Conservation (phyloP, 2,113 vertebrate species). For the Carettochelys insculpta region DNA sequence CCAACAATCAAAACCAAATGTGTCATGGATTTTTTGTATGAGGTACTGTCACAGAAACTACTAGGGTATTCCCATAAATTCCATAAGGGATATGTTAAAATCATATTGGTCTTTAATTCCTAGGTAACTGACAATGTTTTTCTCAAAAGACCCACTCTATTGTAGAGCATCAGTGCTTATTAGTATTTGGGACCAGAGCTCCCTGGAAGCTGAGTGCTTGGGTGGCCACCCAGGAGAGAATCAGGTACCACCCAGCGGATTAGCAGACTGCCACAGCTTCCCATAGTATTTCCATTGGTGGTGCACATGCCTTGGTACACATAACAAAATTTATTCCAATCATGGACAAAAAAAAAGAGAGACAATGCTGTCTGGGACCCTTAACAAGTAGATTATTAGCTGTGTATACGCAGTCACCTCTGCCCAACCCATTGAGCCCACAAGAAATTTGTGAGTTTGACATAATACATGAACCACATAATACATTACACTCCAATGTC, state of each 20-base stretch:
- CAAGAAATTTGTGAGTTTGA: background rate
- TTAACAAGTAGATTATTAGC: background rate
- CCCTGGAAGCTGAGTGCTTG: too few relatives aligned
- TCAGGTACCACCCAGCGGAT: too few relatives aligned
- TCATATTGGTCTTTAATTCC: background rate
- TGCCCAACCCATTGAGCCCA: slow-evolving; percentile 1
- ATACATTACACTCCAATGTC: background rate
- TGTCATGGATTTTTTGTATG: slow-evolving; percentile 1
- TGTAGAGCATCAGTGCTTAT: background rate
- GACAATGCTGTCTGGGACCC: too few relatives aligned
- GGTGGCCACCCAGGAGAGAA: too few relatives aligned
- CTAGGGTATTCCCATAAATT: slow-evolving; percentile 3
- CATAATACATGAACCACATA: slow-evolving; percentile 48
- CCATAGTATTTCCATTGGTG: too few relatives aligned
- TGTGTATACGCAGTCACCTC: background rate
- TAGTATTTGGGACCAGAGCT: slow-evolving; percentile 20
- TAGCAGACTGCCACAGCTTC: too few relatives aligned
- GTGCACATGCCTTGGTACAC: too few relatives aligned
- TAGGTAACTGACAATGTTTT: slow-evolving; percentile 33
- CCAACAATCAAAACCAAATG: background rate
- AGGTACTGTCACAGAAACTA: background rate
- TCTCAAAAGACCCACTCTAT: background rate
- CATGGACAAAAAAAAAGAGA: too few relatives aligned
- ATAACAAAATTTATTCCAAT: too few relatives aligned
- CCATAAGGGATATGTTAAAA: slow-evolving; percentile 35